Base-by-base conservation (phyloP, 2,797 vertebrate species). In the Rhinatrema bivittatum region DNA sequence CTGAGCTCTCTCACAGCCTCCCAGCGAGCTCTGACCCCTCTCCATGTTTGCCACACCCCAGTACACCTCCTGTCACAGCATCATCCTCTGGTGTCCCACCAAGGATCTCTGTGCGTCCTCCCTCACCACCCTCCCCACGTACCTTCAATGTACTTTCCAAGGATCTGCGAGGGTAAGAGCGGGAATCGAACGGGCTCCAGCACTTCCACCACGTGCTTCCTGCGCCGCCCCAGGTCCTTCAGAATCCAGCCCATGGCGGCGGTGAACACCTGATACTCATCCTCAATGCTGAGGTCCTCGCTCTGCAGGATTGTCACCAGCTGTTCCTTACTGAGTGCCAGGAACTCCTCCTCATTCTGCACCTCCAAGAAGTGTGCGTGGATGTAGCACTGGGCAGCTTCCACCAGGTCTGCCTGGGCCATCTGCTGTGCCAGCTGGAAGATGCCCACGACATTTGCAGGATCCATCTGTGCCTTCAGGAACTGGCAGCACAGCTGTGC, bases 401-500 rank as follows among this genome's bases (percentile, higher is more conserved):
- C 91, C 50, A 91, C 62, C 65, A 97, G 71, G 25, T 94, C 90
- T 42, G 87, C 79, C 53, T 91, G 96, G 38, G 85, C 86, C 20
- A 98, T 93, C 67, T 94, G 92, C 72, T 99, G 94, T 42, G 95
- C 82, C 68, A 99, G 97, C 76, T 95, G 94, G 65, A 90, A 97
- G 62, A 98, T 84, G 50, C 92, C 94, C 42, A 97, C 83, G 61
- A 93, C 97, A 76, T 99, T 99, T 42, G 81, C 72, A 0, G 93
- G 88, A 48, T 98, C 94, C 67, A 97, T 84, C 60, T 98, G 91
- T 18, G 82, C 82, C 43, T 94, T 94, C 21, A 98, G 82, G 71
- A 98, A 97, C 53, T 93, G 91, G 48, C 93, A 91, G 47, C 94
- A 97, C 52, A 97, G 86, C 23, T 85, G 74, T 62, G 99, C 91